Percentiles rank a stretch among this genome's conserved stretches.
Conservation (phyloP, 2,797 vertebrate genomes). For the Dryobates pubescens region DNA sequence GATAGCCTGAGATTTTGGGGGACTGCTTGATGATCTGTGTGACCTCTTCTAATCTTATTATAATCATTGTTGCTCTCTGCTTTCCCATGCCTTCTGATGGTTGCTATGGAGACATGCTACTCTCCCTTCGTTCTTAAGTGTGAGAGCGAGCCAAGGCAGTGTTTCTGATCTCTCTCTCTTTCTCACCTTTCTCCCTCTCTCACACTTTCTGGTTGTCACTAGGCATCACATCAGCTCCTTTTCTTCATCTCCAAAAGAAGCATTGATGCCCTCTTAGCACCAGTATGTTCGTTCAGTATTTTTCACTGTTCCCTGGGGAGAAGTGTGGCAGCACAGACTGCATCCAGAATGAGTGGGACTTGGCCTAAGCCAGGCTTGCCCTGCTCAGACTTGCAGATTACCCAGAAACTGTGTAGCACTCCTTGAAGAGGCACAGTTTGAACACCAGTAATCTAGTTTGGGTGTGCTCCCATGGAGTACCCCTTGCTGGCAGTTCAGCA, state of each 20-base stretch:
- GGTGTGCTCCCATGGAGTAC: not conserved
- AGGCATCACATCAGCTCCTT: slow-evolving; percentile 34
- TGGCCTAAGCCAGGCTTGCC: not conserved
- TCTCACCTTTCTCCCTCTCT: slow-evolving; percentile 41
- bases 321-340: not conserved
- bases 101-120: slow-evolving; percentile 56
- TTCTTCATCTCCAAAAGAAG: slow-evolving; percentile 28
- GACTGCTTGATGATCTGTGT: slow-evolving; percentile 34
- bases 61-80: slow-evolving; percentile 46
- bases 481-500: not conserved
- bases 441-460: not conserved
- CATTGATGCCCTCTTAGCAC: slow-evolving; percentile 41
- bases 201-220: slow-evolving; percentile 41
- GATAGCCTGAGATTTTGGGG: slow-evolving; percentile 33
- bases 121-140: slow-evolving; percentile 46
- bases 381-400: slow-evolving; percentile 22
- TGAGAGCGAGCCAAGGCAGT: not conserved
- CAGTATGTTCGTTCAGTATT: not conserved
- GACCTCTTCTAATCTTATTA: slow-evolving; percentile 67
- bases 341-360: not conserved
- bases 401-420: not conserved
- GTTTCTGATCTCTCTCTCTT: not conserved
- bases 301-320: not conserved
- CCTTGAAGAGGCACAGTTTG: not conserved
- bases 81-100: slow-evolving; percentile 43